Base-by-base conservation (phyloP, 1,140 invertebrate genomes). In the Patella vulgata region DNA sequence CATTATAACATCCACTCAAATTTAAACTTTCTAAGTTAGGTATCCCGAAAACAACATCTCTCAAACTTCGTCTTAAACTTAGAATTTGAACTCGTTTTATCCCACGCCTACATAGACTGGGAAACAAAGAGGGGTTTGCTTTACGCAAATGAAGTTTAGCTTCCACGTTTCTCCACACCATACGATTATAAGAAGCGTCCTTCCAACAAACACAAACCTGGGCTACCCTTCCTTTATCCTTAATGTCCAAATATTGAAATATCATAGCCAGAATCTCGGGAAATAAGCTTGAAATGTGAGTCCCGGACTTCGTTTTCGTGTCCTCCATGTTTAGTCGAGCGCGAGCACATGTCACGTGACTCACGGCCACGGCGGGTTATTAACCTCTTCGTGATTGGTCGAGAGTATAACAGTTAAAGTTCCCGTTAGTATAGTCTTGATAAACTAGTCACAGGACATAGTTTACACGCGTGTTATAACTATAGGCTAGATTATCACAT, bases 191-290 rank as follows among this genome's bases (percentile, higher is more conserved):
- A 12, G 84, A 83, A 71, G 94, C 94, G 61, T 97, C 94, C 59
- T 93, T 84, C 95, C 95, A 97, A 25, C 91, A 86, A 19, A 88
- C 87, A 84, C 95, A 97, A 60, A 96, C 94, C 84, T 95, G 94
- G 2, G 94, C 93, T 2, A 91, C 94, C 28, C 93, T 85, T 0
- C 95, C 94, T 80, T 94, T 90, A 85, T 96, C 95, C 71, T 90
- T 86, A 5, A 96, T 93, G 12, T 93, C 91, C 70, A 97, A 86
- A 82, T 94, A 91, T 70, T 92, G 89, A 81, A 98, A 97, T 75
- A 98, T 96, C 65, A 95, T 88, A 23, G 94, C 92, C 30, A 98
- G 84, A 58, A 97, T 90, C 81, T 97, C 95, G 2, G 95, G 95
- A 84, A 96, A 97, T 17, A 97, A 86, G 75, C 91, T 89, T 17